phyloP scores from a whole-genome alignment of 2,888 invertebrate genomes.

The Platycnemis pennipes region DNA sequence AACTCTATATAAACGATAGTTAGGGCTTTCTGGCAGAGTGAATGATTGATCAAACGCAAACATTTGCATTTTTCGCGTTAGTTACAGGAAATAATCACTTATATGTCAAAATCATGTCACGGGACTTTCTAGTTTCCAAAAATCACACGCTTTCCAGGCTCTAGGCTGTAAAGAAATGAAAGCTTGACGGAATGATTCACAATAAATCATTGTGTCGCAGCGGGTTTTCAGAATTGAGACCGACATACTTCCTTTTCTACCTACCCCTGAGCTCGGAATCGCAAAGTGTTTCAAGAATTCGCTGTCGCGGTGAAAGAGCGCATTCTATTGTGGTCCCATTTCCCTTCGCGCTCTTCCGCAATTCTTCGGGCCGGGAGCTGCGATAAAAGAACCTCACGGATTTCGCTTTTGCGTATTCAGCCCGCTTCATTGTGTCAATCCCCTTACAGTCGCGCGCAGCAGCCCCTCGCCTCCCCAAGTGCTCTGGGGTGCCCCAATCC shows the following conservation, averaged over 20 bases:
- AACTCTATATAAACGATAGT: too few relatives aligned
- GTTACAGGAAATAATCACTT: too few relatives aligned
- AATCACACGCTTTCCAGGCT: not conserved
- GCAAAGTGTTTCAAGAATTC: not conserved
- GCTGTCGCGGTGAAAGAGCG: not conserved
- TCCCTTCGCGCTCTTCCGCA: not conserved
- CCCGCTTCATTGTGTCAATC: not conserved
- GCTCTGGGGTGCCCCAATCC: not conserved
- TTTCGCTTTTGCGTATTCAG: not conserved
- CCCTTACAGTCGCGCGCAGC: not conserved
- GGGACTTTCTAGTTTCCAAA: not conserved
- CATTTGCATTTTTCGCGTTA: too few relatives aligned
- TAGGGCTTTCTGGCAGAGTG: too few relatives aligned
- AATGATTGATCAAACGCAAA: too few relatives aligned
- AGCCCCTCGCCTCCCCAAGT: not conserved
- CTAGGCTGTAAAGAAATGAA: not conserved
- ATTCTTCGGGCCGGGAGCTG: not conserved
- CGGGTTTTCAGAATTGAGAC: not conserved
- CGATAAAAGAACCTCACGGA: not conserved
- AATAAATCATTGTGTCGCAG: not conserved
- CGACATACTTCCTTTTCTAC: not conserved
- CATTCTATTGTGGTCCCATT: not conserved
- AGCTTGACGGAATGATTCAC: not conserved
- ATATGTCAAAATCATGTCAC: not conserved
- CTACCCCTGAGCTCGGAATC: not conserved